phyloP scores from a whole-genome alignment of 2,113 vertebrate genomes.

The Macheiramphus alcinus region DNA sequence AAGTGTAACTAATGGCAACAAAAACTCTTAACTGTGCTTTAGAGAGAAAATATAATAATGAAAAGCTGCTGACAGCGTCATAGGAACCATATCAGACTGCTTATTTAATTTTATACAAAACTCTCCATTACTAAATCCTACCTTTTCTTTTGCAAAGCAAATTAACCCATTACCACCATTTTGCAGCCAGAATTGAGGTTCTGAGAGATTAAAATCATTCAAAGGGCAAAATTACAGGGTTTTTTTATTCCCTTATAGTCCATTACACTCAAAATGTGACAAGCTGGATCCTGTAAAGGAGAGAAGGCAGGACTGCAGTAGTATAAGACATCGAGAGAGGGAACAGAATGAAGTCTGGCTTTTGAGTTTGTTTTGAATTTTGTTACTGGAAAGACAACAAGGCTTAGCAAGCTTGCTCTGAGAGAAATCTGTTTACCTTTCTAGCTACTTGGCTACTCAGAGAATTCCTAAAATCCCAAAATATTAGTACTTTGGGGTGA shows the following conservation, averaged over 20 bases:
- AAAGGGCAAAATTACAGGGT: background rate
- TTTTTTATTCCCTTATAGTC: background rate
- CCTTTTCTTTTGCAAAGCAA: background rate
- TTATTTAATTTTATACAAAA: background rate
- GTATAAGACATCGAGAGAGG: background rate
- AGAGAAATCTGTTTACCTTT: background rate
- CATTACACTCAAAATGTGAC: background rate
- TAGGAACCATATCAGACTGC: background rate
- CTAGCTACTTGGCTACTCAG: background rate
- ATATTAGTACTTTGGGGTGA: background rate
- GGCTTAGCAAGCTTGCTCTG: background rate
- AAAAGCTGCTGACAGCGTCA: background rate
- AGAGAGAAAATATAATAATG: constrained; percentile 17
- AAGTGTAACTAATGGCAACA: constrained; percentile 46
- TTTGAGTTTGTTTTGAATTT: background rate
- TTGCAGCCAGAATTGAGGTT: background rate
- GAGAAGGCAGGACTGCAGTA: background rate
- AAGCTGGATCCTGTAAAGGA: background rate
- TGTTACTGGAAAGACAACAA: background rate
- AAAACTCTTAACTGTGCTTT: constrained; percentile 24
- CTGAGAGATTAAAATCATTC: background rate
- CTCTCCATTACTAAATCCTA: background rate
- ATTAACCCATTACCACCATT: background rate
- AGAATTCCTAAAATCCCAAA: background rate
- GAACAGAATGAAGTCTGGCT: background rate